These are phyloP conservation scores for Carduelis carduelis DNA, from an alignment of 2,797 vertebrate species.

Conservation along the genomic window DNA sequence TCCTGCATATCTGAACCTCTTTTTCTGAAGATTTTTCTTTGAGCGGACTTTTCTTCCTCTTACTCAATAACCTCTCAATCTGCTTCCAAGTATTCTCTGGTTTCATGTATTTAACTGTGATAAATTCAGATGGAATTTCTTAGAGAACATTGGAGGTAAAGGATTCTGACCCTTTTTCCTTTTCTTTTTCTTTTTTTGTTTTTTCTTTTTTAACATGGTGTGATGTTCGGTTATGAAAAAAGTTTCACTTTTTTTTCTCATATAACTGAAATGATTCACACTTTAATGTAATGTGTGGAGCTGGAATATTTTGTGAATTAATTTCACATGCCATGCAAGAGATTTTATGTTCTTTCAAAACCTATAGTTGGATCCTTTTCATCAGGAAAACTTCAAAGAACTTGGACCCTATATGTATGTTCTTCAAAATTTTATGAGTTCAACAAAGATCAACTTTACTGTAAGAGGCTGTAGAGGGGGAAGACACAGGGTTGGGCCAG, in stretches of 20 bases:
- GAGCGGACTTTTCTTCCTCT: accelerated
- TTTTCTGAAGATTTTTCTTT: background rate
- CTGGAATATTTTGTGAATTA: background rate
- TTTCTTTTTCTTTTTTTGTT: background rate
- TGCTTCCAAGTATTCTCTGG: background rate
- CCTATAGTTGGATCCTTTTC: background rate
- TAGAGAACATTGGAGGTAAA: background rate
- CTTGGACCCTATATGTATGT: background rate
- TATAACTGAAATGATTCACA: background rate
- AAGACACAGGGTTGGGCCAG: background rate
- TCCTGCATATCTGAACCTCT: background rate
- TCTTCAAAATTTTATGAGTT: background rate
- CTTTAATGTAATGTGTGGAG: background rate
- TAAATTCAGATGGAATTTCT: background rate
- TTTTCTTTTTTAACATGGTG: background rate
- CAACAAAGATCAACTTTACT: background rate
- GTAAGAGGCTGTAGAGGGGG: background rate
- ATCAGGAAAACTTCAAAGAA: background rate
- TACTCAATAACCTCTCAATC: background rate
- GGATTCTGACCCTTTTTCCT: background rate
- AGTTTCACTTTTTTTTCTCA: background rate
- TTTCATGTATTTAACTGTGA: background rate
- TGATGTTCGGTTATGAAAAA: background rate
- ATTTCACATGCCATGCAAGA: background rate
- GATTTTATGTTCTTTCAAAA: background rate